A percentile compares a stretch with the other conserved stretches of the same genome.
phyloP scores from a whole-genome alignment of 2,113 vertebrate genomes.

The Bettongia penicillata region DNA sequence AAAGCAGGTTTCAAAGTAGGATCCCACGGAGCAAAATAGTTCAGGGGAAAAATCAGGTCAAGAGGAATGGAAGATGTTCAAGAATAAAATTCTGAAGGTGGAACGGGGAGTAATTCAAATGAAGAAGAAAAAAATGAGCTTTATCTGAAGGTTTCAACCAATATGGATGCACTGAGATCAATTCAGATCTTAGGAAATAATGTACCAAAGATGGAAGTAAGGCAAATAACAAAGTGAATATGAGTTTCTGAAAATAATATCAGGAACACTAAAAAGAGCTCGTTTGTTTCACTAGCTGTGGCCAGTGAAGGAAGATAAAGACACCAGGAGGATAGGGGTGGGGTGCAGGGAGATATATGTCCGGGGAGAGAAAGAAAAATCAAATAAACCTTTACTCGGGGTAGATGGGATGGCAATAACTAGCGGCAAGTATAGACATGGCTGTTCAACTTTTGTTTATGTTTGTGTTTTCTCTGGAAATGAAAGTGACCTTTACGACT shows the following conservation, averaged over 20 bases:
- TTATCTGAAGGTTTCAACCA: background rate
- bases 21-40: background rate
- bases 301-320: background rate
- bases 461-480: background rate
- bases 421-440: background rate
- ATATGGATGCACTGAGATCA: background rate
- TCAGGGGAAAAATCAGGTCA: background rate
- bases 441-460: background rate
- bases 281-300: background rate
- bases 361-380: background rate
- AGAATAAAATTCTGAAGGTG: background rate
- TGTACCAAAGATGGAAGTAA: background rate
- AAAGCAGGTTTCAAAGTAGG: background rate
- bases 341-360: background rate
- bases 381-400: background rate
- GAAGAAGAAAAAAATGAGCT: background rate
- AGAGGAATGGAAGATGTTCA: background rate
- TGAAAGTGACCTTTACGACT: background rate
- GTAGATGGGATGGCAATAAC: background rate
- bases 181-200: background rate
- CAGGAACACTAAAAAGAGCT: background rate
- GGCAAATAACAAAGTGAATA: background rate
- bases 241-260: background rate
- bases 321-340: background rate
- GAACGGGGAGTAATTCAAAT: background rate